Percentiles rank a stretch among this genome's conserved stretches.
Conservation (phyloP, 2,888 invertebrate genomes). For the Pimpla rufipes region DNA sequence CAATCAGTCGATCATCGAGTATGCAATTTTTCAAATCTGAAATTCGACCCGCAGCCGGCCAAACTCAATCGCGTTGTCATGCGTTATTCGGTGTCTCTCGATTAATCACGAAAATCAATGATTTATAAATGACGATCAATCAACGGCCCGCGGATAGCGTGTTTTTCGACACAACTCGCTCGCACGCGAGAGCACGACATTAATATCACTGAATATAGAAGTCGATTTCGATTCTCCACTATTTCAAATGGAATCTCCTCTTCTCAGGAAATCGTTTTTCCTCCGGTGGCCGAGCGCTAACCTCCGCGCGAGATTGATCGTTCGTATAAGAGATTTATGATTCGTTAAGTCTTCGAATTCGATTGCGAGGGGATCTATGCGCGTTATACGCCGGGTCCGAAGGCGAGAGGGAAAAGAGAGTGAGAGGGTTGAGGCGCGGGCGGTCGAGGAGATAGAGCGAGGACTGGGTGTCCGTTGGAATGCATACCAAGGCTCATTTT, state of each 20-base stretch:
- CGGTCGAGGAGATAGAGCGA: constrained; percentile 16
- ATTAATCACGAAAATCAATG: constrained; percentile 30
- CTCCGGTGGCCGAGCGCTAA: background rate
- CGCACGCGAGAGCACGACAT: background rate
- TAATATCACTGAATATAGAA: constrained; percentile 20
- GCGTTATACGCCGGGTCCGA: too few species aligned
- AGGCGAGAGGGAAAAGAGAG: background rate
- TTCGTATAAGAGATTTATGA: constrained; percentile 57
- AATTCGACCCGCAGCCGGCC: background rate
- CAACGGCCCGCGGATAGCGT: background rate
- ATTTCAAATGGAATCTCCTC: constrained; percentile 34
- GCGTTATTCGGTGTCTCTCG: background rate
- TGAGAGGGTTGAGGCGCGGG: constrained; percentile 5
- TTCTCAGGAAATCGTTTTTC: constrained; percentile 34
- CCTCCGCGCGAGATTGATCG: constrained; percentile 45
- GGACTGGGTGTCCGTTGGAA: constrained; percentile 44
- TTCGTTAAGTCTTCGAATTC: constrained; percentile 47
- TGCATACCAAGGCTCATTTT: constrained; percentile 57
- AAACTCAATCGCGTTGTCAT: background rate
- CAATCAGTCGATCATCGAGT: background rate
- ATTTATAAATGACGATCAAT: constrained; percentile 39
- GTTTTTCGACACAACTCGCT: background rate
- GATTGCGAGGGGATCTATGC: constrained; percentile 41
- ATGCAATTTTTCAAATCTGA: background rate
- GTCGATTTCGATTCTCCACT: constrained; percentile 6